Percentiles rank a stretch among this genome's conserved stretches.
Conservation (phyloP, 2,888 invertebrate species). For the Eupsilia transversa region DNA sequence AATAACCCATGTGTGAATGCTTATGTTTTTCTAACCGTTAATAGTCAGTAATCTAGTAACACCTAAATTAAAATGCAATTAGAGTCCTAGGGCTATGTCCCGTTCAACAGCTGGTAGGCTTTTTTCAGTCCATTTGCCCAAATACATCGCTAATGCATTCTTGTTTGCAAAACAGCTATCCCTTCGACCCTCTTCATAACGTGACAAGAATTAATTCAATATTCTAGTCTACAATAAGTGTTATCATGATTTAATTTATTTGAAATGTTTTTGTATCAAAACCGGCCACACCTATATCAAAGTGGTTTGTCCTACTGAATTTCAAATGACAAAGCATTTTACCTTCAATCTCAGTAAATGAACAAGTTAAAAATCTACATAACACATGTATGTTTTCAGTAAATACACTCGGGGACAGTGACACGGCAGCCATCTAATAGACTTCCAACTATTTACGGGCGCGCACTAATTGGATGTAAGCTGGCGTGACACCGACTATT, state of each 20-base stretch:
- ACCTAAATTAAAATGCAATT: background rate
- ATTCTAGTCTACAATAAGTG: background rate
- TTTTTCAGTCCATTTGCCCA: background rate
- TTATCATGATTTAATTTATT: background rate
- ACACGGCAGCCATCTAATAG: conserved; percentile 56
- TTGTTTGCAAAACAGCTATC: conserved; percentile 26
- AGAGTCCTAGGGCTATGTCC: background rate
- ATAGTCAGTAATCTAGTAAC: background rate
- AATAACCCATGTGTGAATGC: conserved; percentile 1
- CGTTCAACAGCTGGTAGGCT: conserved; percentile 6
- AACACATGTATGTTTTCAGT: conserved; percentile 51
- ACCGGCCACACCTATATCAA: background rate
- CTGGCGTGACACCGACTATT: conserved; percentile 41
- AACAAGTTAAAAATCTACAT: background rate
- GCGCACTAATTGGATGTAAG: conserved; percentile 63
- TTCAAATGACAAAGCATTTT: conserved; percentile 15
- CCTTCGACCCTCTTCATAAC: background rate
- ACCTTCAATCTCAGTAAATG: conserved; percentile 25
- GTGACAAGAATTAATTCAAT: background rate
- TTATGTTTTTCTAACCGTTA: background rate
- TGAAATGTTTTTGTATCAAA: background rate
- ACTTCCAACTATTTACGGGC: conserved; percentile 57
- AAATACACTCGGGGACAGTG: conserved; percentile 36
- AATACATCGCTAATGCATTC: conserved; percentile 15
- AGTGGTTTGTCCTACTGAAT: conserved; percentile 6